These are phyloP conservation scores for Temnothorax longispinosus DNA, from an alignment of 1,140 invertebrate genomes.

Conservation along the genomic window DNA sequence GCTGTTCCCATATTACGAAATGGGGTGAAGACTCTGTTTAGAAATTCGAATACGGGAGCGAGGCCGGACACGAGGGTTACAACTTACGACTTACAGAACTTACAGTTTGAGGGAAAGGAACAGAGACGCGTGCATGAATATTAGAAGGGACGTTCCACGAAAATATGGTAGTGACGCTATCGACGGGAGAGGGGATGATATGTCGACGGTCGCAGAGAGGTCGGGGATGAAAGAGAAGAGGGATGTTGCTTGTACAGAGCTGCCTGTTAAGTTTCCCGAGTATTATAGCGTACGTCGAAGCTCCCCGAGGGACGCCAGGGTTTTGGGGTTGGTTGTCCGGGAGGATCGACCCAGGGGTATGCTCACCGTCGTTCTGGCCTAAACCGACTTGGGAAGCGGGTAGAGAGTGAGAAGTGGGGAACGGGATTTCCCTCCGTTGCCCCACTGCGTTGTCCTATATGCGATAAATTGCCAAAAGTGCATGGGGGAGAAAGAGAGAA, in stretches of 20 bases:
- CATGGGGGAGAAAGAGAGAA: background rate
- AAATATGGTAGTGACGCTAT: background rate
- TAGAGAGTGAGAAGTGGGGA: background rate
- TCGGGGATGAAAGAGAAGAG: conserved; percentile 16
- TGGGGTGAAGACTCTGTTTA: background rate
- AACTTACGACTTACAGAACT: conserved; percentile 62
- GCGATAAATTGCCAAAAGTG: conserved; percentile 61
- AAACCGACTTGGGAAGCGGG: conserved; percentile 53
- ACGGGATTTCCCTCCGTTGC: background rate
- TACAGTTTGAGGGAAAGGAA: conserved; percentile 40
- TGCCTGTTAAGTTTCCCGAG: conserved; percentile 74
- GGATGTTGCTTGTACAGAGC: conserved; percentile 58
- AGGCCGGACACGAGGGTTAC: conserved; percentile 43
- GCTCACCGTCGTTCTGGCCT: conserved; percentile 57
- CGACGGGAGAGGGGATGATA: background rate
- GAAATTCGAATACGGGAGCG: conserved; percentile 57
- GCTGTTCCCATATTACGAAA: conserved; percentile 47
- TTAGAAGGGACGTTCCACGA: background rate
- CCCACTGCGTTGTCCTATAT: conserved; percentile 4
- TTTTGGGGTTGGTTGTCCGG: conserved; percentile 64
- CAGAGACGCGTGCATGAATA: background rate
- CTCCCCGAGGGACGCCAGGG: conserved; percentile 62
- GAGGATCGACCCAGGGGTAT: conserved; percentile 67
- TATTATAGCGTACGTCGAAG: conserved; percentile 66
- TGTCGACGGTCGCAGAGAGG: background rate